phyloP scores from a whole-genome alignment of 1,140 invertebrate genomes.

The Drosophila burlai region DNA sequence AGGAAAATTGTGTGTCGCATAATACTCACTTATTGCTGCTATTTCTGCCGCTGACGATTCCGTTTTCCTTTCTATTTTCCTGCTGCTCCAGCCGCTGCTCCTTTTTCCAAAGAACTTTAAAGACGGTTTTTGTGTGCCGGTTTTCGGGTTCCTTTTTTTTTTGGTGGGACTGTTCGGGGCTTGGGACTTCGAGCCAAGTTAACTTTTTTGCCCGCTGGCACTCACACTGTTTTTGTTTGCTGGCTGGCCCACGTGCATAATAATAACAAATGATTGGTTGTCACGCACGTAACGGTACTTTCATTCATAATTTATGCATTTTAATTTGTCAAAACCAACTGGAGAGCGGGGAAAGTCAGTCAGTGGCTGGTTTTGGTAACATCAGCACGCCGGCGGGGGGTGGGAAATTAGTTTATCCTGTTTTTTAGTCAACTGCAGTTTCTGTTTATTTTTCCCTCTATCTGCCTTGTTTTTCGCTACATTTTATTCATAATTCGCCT shows the following conservation, averaged over 20 bases:
- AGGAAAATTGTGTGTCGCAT: constrained; percentile 44
- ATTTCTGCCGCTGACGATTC: constrained; percentile 34
- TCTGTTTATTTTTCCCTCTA: constrained; percentile 25
- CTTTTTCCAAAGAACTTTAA: constrained; percentile 34
- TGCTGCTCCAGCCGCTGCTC: constrained; percentile 1
- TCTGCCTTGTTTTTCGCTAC: constrained; percentile 29
- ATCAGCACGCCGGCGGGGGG: not conserved
- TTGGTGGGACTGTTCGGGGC: not conserved
- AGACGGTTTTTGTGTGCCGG: constrained; percentile 18
- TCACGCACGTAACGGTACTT: constrained; percentile 83
- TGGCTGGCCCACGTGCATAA: constrained; percentile 74
- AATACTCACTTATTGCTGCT: constrained; percentile 54
- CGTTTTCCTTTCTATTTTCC: constrained; percentile 16
- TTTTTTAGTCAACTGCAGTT: constrained; percentile 28
- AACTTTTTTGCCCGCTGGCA: constrained; percentile 22
- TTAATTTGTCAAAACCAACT: constrained; percentile 79
- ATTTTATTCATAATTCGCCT: constrained; percentile 69
- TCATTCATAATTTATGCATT: constrained; percentile 84
- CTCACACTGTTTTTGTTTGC: constrained; percentile 28
- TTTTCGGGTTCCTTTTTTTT: not conserved
- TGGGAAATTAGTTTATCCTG: constrained; percentile 5
- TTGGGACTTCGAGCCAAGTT: constrained; percentile 36
- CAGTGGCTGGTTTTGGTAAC: constrained; percentile 13
- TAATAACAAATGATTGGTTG: constrained; percentile 84
- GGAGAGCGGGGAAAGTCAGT: constrained; percentile 3